Evolutionary conservation across 2,888 invertebrate genomes (phyloP), one percentile per base, ranked within the genome.

Genomic region (Pterobdella sp.): DNA sequence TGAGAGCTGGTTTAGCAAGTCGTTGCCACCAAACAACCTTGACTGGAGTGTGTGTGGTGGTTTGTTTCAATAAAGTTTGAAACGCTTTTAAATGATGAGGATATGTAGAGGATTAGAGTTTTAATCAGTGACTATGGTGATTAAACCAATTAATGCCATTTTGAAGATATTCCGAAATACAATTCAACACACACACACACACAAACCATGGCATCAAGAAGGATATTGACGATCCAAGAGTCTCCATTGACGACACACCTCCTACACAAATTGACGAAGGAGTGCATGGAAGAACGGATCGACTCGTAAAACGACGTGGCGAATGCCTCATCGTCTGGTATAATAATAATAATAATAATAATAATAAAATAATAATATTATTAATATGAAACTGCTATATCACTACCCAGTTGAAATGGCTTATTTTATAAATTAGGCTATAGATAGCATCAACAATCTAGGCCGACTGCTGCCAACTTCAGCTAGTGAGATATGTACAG

Each of bases 181-280:
- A 68, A 32, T 1, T n/a, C 3, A 31, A 52, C 37, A 31, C 10
- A 35, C 4, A 0, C 3, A 35, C 10, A 49, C 32, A 65, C 10
- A 79, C 82, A 80, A 78, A 85, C 85, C 78, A 85, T 78, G 79
- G 82, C 80, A 35, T 79, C 77, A 42, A 81, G 79, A 10, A 85
- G 77, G 71, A 85, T 79, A 63, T 78, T 75, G 69, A 84, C 81
- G 22, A 85, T 78, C 1, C 81, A 83, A 49, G 79, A 76, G 73
- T 79, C 77, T 18, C 84, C 84, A 75, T 82, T 82, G 7, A 78
- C 78, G 65, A 85, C 82, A 79, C 85, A 85, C 74, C 81, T 76
- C 18, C 82, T 77, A 67, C 81, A 79, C 68, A 85, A 79, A 14
- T 81, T 80, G 72, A 83, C 79, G 66, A 82, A 76, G 76, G 84